These are phyloP conservation scores for Calameuta filiformis DNA, from an alignment of 2,888 invertebrate species.

Conservation along the genomic window DNA sequence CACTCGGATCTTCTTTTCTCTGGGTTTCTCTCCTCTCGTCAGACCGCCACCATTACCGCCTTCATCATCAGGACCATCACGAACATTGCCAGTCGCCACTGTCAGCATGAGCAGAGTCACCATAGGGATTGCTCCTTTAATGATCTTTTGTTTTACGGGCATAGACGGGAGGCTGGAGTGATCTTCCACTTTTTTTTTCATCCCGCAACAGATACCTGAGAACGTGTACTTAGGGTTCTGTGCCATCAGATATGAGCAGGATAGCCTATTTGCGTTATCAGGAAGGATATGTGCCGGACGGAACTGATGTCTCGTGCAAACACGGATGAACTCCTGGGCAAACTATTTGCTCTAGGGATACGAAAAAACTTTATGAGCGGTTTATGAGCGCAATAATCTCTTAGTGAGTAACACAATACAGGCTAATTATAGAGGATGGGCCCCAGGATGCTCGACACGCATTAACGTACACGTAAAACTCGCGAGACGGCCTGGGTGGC, in stretches of 20 bases:
- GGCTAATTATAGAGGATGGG: constrained; percentile 61
- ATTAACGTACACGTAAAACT: constrained; percentile 55
- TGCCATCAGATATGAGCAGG: background rate
- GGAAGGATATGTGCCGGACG: background rate
- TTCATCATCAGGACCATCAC: background rate
- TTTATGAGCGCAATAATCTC: constrained; percentile 58
- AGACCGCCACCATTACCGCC: background rate
- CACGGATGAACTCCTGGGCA: background rate
- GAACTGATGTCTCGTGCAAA: background rate
- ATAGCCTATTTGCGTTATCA: background rate
- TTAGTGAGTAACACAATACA: constrained; percentile 60
- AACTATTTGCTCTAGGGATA: background rate
- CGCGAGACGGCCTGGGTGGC: constrained; percentile 55
- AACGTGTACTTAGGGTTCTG: background rate
- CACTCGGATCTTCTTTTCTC: constrained; percentile 8
- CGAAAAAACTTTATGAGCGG: constrained; percentile 53
- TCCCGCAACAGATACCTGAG: background rate
- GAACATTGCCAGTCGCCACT: background rate
- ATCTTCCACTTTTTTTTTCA: background rate
- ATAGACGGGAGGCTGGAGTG: background rate
- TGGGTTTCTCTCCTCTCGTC: background rate
- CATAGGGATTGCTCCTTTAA: background rate
- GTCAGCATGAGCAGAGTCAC: background rate
- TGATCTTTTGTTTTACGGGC: background rate
- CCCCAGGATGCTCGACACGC: constrained; percentile 46